Percentiles rank a stretch among this genome's conserved stretches.
These are phyloP conservation scores for Neodon shergylaensis DNA, from an alignment of 2,113 vertebrate genomes.

Conservation along the genomic window DNA sequence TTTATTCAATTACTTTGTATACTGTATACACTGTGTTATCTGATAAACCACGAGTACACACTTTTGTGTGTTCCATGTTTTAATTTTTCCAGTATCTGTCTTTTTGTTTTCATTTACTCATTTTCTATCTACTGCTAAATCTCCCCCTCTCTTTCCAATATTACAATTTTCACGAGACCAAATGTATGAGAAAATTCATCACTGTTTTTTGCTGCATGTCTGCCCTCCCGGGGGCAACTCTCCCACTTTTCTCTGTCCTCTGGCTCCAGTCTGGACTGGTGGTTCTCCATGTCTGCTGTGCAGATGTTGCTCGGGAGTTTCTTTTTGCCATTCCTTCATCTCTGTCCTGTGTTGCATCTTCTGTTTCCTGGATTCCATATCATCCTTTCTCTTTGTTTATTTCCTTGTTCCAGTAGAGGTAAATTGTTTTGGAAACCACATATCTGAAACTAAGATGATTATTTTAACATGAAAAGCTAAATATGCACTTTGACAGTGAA, in stretches of 20 bases:
- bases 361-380: conserved; percentile 37
- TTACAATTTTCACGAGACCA: neutral
- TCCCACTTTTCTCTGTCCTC: neutral
- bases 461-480: conserved; percentile 53
- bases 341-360: conserved; percentile 7
- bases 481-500: conserved; percentile 22
- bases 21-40: neutral
- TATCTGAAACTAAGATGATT: conserved; percentile 53
- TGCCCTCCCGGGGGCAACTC: neutral
- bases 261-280: neutral
- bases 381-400: conserved; percentile 46
- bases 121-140: neutral
- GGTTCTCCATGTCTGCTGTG: neutral
- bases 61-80: neutral
- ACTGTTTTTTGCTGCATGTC: conserved; percentile 16
- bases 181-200: conserved; percentile 5
- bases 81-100: neutral
- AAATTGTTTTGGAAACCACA: conserved; percentile 26
- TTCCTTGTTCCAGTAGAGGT: conserved; percentile 37
- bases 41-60: neutral
- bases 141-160: neutral
- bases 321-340: conserved; percentile 36
- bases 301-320: conserved; percentile 43
- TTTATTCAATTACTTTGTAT: neutral
- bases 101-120: conserved; percentile 27